Evolutionary conservation across 2,113 vertebrate genomes (phyloP).

Genomic region (Alosa alosa): DNA sequence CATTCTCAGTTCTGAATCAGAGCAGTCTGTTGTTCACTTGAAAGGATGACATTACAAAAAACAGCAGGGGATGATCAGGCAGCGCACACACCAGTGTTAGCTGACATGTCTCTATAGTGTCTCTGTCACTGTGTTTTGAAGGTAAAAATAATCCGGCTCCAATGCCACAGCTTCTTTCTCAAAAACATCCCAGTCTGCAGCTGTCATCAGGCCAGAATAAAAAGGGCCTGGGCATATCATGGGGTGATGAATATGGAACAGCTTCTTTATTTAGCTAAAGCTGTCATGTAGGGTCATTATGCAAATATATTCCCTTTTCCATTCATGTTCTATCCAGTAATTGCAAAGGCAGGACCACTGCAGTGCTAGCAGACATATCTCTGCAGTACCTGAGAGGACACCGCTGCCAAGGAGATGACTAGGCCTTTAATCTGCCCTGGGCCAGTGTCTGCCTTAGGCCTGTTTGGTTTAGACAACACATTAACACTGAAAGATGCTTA

Average conservation of each 20-base stretch:
- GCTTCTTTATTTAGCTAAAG: conserved; percentile 29
- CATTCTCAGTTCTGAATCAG: background rate
- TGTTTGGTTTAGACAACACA: background rate
- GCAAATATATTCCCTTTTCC: conserved; percentile 24
- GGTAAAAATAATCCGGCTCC: background rate
- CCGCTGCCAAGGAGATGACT: background rate
- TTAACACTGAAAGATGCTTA: background rate
- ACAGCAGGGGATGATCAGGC: background rate
- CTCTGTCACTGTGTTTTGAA: conserved; percentile 20
- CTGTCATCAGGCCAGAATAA: conserved; percentile 10
- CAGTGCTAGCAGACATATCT: conserved; percentile 6
- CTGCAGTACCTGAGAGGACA: conserved; percentile 5
- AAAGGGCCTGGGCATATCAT: background rate
- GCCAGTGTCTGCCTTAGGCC: background rate
- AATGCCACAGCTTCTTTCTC: background rate
- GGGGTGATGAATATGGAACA: conserved; percentile 36
- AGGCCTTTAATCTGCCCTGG: background rate
- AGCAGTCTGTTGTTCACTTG: background rate
- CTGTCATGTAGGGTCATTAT: conserved; percentile 25
- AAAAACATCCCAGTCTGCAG: background rate
- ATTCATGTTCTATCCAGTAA: background rate
- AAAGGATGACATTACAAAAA: background rate
- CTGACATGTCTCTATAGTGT: background rate
- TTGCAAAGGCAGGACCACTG: conserved; percentile 2
- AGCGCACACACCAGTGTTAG: background rate